Base-by-base conservation (phyloP, 1,140 invertebrate genomes). In the Dryas iulia region DNA sequence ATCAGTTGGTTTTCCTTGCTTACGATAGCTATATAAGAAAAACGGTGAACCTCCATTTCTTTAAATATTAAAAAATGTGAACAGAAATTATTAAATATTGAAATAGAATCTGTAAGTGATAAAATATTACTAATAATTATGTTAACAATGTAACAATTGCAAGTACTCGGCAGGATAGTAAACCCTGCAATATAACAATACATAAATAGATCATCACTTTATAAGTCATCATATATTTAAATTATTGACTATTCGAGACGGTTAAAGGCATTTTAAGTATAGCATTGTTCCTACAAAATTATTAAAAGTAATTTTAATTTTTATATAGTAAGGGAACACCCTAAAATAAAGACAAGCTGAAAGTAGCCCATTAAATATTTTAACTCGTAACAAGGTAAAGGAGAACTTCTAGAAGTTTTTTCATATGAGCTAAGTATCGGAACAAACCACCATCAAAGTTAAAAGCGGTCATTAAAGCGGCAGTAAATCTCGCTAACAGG, bases 401-500 rank as follows among this genome's bases (percentile, higher is more conserved):
- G 5, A 47, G 39, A 60, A 47, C 23, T 60, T 21, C 12, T 10
- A 47, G 39, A 53, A 25, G n/a, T 62, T 62, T 62, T 65, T 65
- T 65, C 57, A 67, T 61, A 68, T 25, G 39, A 57, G 66, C 80
- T 81, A 81, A 81, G 73, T 78, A 81, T 81, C 72, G 70, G 71
- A 76, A 78, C 72, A 72, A 67, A 61, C 68, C 66, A 31, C 59
- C 35, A 71, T 72, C 69, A 76, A 75, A 79, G 74, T 83, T 82
- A 78, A 81, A 78, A 76, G 79, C 76, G 77, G 66, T 68, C 73
- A 78, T 82, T 85, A 84, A 81, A 83, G 72, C 56, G 62, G 54
- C 59, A 69, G 71, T 84, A 83, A 85, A 83, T 82, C 75, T 82
- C 72, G 73, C 75, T 76, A 77, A 79, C 76, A 76, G 65, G 69